Conservation (phyloP, 1,140 invertebrate genomes). For the Trichonephila clavata region DNA sequence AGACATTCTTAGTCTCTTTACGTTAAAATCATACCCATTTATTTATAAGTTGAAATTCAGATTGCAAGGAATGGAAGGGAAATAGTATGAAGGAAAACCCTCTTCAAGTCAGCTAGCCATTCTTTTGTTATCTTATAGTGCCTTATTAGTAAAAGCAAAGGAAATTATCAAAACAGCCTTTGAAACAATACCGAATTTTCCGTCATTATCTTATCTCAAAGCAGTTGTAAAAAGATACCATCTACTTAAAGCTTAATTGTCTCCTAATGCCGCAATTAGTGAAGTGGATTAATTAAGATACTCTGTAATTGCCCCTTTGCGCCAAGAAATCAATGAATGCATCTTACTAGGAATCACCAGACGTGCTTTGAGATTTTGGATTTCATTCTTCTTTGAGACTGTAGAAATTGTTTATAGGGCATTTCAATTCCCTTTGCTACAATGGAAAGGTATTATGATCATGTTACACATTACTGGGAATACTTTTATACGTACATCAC, state of each 20-base stretch:
- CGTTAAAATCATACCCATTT: neutral
- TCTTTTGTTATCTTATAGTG: neutral
- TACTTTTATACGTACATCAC: neutral
- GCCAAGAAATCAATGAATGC: conserved; percentile 48
- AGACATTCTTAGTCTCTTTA: neutral
- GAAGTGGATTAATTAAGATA: conserved; percentile 68
- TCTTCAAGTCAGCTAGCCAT: neutral
- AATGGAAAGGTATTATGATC: neutral
- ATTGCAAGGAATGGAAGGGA: neutral
- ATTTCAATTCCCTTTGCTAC: neutral
- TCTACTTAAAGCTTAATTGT: conserved; percentile 68
- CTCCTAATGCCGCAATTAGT: conserved; percentile 63
- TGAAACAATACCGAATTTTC: conserved; percentile 44
- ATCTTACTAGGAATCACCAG: neutral
- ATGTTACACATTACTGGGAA: neutral
- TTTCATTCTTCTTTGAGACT: neutral
- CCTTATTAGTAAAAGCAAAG: conserved; percentile 47
- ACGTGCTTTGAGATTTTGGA: neutral
- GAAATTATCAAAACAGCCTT: conserved; percentile 42
- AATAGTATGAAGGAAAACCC: neutral
- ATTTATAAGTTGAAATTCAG: neutral
- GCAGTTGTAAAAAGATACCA: conserved; percentile 66
- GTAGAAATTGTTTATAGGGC: neutral
- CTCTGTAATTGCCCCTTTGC: conserved; percentile 55
- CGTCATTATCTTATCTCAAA: conserved; percentile 63